Conservation (phyloP, 2,113 vertebrate genomes). For the Hucho hucho region DNA sequence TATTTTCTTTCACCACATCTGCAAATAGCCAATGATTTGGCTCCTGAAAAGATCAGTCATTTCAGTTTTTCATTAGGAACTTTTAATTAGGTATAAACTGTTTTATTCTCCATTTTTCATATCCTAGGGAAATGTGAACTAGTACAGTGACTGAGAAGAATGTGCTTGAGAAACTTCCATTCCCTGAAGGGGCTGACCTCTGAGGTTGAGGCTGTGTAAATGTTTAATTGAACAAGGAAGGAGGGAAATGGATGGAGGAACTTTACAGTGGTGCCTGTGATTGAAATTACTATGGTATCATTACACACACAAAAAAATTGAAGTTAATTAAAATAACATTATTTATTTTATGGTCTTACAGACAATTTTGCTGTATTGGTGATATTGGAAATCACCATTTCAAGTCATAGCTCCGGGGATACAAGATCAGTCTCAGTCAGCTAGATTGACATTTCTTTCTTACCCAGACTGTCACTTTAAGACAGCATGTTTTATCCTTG, state of each 20-base stretch:
- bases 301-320: constrained; percentile 6
- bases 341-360: constrained; percentile 27
- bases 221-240: constrained; percentile 52
- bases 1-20: neutral
- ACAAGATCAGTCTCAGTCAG: neutral
- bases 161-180: constrained; percentile 13
- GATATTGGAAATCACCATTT: constrained; percentile 4
- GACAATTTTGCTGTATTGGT: constrained; percentile 5
- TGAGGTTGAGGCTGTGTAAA: constrained; percentile 38
- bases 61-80: constrained; percentile 2
- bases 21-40: neutral
- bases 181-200: constrained; percentile 28
- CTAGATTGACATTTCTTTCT: neutral
- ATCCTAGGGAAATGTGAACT: constrained; percentile 11
- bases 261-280: constrained; percentile 24
- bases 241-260: constrained; percentile 6
- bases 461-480: neutral
- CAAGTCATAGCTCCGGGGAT: constrained; percentile 7
- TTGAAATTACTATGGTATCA: constrained; percentile 36
- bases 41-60: constrained; percentile 16
- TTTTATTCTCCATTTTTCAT: neutral
- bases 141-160: neutral
- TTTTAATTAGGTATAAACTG: constrained; percentile 4
- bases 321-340: constrained; percentile 35
- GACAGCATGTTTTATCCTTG: neutral